phyloP scores from a whole-genome alignment of 2,113 vertebrate genomes.

The Carassius gibelio region DNA sequence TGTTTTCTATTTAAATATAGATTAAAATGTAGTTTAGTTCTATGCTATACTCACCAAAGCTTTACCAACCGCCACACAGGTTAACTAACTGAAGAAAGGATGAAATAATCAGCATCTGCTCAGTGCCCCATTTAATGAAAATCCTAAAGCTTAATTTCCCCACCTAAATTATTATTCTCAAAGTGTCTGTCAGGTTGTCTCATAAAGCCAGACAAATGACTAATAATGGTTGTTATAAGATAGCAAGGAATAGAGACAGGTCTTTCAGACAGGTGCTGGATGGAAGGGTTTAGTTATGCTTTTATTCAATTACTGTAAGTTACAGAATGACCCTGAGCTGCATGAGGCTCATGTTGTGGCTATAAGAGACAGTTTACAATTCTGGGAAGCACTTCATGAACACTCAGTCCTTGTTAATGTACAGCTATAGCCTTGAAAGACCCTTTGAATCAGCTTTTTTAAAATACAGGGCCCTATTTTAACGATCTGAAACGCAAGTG shows the following conservation, averaged over 20 bases:
- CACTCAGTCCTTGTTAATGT: conserved; percentile 3
- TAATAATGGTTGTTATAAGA: background rate
- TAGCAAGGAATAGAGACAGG: background rate
- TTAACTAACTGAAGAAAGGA: background rate
- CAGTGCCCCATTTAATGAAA: background rate
- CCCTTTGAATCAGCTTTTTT: background rate
- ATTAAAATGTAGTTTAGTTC: no score
- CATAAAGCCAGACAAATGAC: background rate
- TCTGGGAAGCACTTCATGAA: conserved; percentile 8
- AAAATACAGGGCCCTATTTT: no score
- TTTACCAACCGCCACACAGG: background rate
- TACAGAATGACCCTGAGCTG: background rate
- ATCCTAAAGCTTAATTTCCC: background rate
- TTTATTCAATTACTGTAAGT: background rate
- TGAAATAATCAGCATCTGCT: background rate
- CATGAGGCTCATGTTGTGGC: background rate
- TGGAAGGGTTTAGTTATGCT: background rate
- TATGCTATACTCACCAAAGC: no score
- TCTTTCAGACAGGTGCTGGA: background rate
- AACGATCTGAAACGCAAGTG: no score
- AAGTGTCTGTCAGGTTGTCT: background rate
- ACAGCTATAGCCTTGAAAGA: background rate
- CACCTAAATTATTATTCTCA: background rate
- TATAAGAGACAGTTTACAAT: background rate
- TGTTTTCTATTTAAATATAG: no score